Conservation (phyloP, 2,888 invertebrate species). For the Vesta saturnalis region DNA sequence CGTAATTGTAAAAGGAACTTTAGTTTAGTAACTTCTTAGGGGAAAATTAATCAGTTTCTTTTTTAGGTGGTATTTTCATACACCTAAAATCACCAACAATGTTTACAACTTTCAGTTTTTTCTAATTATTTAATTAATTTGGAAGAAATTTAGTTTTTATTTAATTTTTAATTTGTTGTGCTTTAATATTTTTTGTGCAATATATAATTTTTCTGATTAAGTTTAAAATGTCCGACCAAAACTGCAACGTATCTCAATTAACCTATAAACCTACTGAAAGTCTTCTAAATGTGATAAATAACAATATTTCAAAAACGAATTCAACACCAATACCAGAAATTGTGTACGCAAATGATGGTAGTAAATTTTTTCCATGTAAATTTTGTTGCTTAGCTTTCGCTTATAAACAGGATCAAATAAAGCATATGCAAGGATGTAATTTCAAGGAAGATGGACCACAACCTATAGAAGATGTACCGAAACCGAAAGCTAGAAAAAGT, state of each 20-base stretch:
- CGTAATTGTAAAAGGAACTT: no score
- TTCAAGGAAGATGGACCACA: neutral
- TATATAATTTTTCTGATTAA: no score
- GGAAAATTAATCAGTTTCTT: no score
- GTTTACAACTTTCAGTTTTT: no score
- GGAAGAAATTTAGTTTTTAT: no score
- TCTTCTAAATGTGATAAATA: neutral
- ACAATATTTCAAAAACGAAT: neutral
- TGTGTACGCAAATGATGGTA: conserved; percentile 44
- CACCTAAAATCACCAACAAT: no score
- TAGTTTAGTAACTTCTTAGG: no score
- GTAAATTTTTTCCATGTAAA: conserved; percentile 43
- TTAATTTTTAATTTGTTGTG: no score
- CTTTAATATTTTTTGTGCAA: no score
- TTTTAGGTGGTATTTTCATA: no score
- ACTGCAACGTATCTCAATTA: neutral
- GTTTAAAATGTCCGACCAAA: neutral
- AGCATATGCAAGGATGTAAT: conserved; percentile 36
- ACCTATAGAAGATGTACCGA: neutral
- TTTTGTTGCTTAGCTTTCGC: conserved; percentile 45
- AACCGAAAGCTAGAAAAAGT: conserved; percentile 1
- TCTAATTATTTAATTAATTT: no score
- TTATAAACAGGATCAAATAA: conserved; percentile 35
- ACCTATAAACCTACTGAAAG: conserved; percentile 4
- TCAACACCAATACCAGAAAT: conserved; percentile 37